Evolutionary conservation across 2,113 vertebrate species (phyloP).

Genomic region (Oreocharis arfaki): DNA sequence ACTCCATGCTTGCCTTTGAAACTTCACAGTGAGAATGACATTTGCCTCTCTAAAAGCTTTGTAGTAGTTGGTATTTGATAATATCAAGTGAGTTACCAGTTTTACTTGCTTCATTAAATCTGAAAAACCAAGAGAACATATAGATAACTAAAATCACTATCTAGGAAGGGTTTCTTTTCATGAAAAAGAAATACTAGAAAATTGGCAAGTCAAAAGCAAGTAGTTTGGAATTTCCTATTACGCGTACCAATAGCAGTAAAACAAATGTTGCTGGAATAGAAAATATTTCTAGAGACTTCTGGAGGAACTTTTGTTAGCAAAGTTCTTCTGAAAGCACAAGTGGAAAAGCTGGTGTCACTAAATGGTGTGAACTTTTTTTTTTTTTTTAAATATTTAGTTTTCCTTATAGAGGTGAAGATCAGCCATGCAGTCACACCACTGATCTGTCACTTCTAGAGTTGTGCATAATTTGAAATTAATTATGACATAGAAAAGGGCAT

Average conservation of each 20-base stretch:
- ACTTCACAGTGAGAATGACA: background rate
- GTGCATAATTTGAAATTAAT: background rate
- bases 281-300: background rate
- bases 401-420: background rate
- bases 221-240: background rate
- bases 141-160: background rate
- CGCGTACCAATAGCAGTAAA: background rate
- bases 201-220: background rate
- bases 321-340: background rate
- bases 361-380: background rate
- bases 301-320: background rate
- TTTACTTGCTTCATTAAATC: background rate
- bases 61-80: background rate
- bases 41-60: background rate
- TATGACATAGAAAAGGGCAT: background rate
- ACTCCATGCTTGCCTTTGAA: background rate
- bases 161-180: background rate
- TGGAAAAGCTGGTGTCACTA: background rate
- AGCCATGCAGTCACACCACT: background rate
- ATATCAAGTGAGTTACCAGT: background rate
- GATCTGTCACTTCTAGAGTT: background rate
- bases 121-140: background rate
- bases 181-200: background rate
- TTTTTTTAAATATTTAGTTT: background rate
- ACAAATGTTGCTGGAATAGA: background rate